These are phyloP conservation scores for Thamnaconus septentrionalis DNA, from an alignment of 2,113 vertebrate species.

Conservation along the genomic window DNA sequence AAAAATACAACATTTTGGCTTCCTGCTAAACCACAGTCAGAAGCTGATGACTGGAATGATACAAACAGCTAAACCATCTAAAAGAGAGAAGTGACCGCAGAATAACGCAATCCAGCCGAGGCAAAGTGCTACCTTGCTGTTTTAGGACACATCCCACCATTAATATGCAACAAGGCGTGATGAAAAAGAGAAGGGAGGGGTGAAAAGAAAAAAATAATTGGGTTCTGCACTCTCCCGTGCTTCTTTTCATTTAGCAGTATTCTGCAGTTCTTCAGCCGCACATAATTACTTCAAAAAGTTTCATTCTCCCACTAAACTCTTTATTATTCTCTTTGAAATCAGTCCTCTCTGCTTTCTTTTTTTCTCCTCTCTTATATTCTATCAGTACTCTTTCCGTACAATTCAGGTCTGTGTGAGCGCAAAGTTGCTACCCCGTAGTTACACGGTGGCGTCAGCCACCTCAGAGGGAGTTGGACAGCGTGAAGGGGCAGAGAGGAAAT, in stretches of 20 bases:
- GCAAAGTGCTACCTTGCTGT: background rate
- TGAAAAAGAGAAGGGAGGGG: slow-evolving; percentile 1
- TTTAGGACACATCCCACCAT: background rate
- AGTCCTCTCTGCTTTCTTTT: slow-evolving; percentile 1
- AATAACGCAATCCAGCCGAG: too few species aligned
- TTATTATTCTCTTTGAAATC: slow-evolving; percentile 48
- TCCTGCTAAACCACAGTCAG: too few species aligned
- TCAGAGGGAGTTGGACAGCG: too few species aligned
- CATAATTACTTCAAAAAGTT: slow-evolving; percentile 43
- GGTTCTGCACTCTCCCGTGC: background rate
- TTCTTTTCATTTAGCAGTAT: slow-evolving; percentile 21
- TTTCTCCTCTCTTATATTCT: slow-evolving; percentile 27
- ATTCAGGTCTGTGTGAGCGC: too few species aligned
- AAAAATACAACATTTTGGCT: too few species aligned
- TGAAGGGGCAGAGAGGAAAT: too few species aligned
- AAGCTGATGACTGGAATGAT: too few species aligned
- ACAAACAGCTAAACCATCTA: too few species aligned
- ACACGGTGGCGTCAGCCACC: too few species aligned
- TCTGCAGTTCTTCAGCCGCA: slow-evolving; percentile 31
- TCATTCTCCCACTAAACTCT: slow-evolving; percentile 25
- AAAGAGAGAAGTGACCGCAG: too few species aligned
- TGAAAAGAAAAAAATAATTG: slow-evolving; percentile 21
- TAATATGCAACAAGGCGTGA: background rate
- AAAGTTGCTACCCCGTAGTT: too few species aligned
- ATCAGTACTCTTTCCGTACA: too few species aligned